phyloP scores from a whole-genome alignment of 2,113 vertebrate genomes.

The Thunnus maccoyii region DNA sequence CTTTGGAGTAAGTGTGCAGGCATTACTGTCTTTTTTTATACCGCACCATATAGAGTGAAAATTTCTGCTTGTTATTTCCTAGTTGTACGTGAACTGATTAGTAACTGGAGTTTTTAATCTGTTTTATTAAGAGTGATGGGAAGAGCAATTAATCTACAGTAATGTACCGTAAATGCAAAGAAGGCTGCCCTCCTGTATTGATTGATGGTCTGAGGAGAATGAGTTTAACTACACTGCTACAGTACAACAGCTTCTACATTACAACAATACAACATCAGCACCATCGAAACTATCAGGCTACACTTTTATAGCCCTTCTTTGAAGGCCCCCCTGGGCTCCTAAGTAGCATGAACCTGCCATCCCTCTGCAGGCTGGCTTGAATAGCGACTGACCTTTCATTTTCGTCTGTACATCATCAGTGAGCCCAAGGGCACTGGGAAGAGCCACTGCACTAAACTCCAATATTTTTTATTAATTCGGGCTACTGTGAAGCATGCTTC shows the following conservation, averaged over 20 bases:
- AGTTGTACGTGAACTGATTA: not conserved
- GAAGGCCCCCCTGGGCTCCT: conserved; percentile 16
- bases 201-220: conserved; percentile 24
- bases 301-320: conserved; percentile 24
- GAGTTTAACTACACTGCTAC: not conserved
- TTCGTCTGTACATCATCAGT: conserved; percentile 46
- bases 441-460: conserved; percentile 44
- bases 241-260: conserved; percentile 20
- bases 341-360: conserved; percentile 33
- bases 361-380: conserved; percentile 34
- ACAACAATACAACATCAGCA: conserved; percentile 3
- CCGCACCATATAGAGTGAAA: no score
- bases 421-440: conserved; percentile 21
- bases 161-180: conserved; percentile 15
- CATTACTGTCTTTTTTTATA: no score
- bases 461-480: conserved; percentile 65
- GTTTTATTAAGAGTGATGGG: conserved; percentile 1
- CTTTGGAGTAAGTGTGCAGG: no score
- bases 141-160: conserved; percentile 10
- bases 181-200: not conserved
- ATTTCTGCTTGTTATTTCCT: not conserved
- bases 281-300: conserved; percentile 35
- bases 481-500: conserved; percentile 39
- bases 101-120: conserved; percentile 11
- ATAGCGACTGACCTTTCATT: conserved; percentile 74